Conservation (phyloP, 2,113 vertebrate genomes). For the Panthera leo region DNA sequence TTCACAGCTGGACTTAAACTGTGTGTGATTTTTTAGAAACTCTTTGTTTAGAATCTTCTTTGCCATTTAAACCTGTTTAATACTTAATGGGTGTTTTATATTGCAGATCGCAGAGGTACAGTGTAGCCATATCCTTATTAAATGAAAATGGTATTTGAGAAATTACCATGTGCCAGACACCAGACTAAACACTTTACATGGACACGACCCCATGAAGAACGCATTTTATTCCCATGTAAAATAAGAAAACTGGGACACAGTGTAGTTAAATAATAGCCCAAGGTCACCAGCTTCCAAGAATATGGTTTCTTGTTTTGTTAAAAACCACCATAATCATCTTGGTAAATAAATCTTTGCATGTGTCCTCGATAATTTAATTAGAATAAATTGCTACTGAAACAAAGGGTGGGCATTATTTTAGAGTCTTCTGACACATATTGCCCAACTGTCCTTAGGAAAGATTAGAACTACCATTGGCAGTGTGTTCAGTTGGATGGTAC, state of each 20-base stretch:
- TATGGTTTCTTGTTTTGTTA: background rate
- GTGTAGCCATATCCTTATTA: background rate
- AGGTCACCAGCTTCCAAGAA: background rate
- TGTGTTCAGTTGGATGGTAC: accelerated
- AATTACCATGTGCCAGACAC: background rate
- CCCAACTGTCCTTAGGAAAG: background rate
- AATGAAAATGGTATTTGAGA: background rate
- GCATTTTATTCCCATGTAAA: background rate
- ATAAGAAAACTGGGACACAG: background rate
- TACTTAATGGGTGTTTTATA: background rate
- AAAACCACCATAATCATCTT: background rate
- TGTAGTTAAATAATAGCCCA: background rate
- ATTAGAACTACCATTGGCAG: no score
- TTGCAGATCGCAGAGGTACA: background rate
- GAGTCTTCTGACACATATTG: background rate
- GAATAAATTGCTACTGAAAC: background rate
- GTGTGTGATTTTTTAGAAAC: background rate
- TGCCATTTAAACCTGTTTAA: background rate
- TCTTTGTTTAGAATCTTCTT: background rate
- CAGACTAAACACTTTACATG: background rate
- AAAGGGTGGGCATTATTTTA: background rate
- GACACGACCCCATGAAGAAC: background rate
- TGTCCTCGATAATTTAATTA: background rate
- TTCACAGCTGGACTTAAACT: background rate
- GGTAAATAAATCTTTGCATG: background rate